Percentiles rank a stretch among this genome's conserved stretches.
phyloP scores from a whole-genome alignment of 2,888 invertebrate genomes.

The Gisinianus flammeolus region DNA sequence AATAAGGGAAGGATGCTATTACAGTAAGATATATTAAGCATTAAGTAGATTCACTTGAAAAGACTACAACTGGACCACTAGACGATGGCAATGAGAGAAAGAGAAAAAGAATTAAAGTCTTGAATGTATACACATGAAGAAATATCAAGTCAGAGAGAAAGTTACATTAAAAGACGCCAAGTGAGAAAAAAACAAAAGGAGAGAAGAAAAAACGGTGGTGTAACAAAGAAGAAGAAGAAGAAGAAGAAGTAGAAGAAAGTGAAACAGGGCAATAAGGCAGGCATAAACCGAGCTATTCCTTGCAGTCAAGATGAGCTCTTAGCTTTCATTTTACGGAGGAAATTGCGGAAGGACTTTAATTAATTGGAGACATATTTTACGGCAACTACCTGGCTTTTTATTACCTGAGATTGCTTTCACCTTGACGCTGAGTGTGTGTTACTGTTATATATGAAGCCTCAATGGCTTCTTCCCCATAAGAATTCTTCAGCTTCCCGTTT shows the following conservation, averaged over 20 bases:
- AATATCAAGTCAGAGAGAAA: not conserved
- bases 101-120: not conserved
- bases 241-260: not conserved
- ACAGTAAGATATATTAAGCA: not conserved
- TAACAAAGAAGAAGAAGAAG: conserved; percentile 39
- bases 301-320: conserved; percentile 55
- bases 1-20: not conserved
- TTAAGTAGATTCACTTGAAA: not conserved
- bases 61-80: not conserved
- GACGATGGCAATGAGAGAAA: not conserved
- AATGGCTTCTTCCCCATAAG: not conserved
- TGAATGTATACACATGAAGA: not conserved
- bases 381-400: conserved; percentile 52
- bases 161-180: not conserved
- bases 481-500: not conserved
- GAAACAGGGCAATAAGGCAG: conserved; percentile 10
- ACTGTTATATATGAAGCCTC: not conserved
- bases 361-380: conserved; percentile 59
- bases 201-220: conserved; percentile 26
- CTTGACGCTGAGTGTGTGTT: conserved; percentile 13
- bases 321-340: conserved; percentile 56
- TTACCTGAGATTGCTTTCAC: conserved; percentile 46
- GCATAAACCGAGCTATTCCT: conserved; percentile 44
- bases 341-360: conserved; percentile 59
- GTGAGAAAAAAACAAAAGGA: not conserved